These are phyloP conservation scores for Elephas maximus DNA, from an alignment of 2,113 vertebrate genomes.

Conservation along the genomic window DNA sequence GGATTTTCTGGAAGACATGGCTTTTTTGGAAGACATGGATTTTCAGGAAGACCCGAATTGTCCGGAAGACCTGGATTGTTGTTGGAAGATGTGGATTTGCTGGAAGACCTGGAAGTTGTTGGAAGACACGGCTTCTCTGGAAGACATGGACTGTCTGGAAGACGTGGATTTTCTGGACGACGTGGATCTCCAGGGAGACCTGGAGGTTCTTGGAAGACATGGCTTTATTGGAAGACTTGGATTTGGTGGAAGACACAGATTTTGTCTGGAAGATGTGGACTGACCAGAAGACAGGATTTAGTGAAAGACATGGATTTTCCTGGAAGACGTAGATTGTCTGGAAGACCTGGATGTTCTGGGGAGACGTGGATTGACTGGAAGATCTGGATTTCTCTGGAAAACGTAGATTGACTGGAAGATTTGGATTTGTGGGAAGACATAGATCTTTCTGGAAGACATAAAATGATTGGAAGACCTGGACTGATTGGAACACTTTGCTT, in stretches of 20 bases:
- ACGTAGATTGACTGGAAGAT: slow-evolving; percentile 41
- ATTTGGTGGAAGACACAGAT: slow-evolving; percentile 53
- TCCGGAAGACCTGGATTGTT: slow-evolving; percentile 31
- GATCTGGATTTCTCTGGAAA: slow-evolving; percentile 55
- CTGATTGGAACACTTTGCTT: slow-evolving; percentile 18
- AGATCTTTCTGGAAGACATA: slow-evolving; percentile 51
- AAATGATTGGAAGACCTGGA: slow-evolving; percentile 3
- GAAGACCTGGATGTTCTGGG: slow-evolving; percentile 57
- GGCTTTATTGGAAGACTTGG: slow-evolving; percentile 13
- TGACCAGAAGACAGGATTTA: slow-evolving; percentile 54
- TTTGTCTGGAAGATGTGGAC: slow-evolving; percentile 54
- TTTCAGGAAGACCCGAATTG: not conserved
- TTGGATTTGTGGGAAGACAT: slow-evolving; percentile 56
- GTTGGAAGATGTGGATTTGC: slow-evolving; percentile 9
- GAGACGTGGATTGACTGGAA: slow-evolving; percentile 53
- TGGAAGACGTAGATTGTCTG: slow-evolving; percentile 63
- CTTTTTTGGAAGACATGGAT: slow-evolving; percentile 58
- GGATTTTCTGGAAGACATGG: slow-evolving; percentile 43
- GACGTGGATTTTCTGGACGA: slow-evolving; percentile 45
- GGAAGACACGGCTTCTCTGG: slow-evolving; percentile 52
- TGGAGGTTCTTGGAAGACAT: slow-evolving; percentile 42
- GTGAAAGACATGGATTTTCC: slow-evolving; percentile 51
- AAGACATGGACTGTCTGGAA: slow-evolving; percentile 65
- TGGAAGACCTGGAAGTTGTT: slow-evolving; percentile 40
- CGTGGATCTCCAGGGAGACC: slow-evolving; percentile 44